These are phyloP conservation scores for Camelus bactrianus DNA, from an alignment of 2,113 vertebrate species.

Conservation along the genomic window DNA sequence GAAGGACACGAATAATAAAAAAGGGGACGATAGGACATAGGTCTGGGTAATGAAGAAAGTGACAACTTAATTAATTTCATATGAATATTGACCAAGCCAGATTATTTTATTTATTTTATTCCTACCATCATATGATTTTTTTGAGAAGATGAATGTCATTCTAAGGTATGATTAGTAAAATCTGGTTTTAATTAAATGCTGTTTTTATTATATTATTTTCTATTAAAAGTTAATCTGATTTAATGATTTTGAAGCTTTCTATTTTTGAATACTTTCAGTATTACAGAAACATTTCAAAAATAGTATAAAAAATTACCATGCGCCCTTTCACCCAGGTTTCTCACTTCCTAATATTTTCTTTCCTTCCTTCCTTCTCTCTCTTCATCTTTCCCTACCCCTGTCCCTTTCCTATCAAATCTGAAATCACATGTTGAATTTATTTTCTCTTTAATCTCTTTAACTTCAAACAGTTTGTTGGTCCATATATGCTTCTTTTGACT, in stretches of 20 bases:
- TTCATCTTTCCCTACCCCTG: too few relatives aligned
- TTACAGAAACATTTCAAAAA: not conserved
- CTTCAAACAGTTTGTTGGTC: not conserved
- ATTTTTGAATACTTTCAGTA: slow-evolving; percentile 11
- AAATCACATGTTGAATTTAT: not conserved
- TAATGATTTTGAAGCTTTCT: not conserved
- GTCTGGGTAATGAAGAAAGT: not conserved
- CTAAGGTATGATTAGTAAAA: not conserved
- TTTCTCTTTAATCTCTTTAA: not conserved
- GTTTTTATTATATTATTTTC: not conserved
- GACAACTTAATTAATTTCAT: not conserved
- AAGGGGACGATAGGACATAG: not conserved
- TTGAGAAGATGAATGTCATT: not conserved
- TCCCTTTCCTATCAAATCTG: not conserved
- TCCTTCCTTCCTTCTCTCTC: not conserved
- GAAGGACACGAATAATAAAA: not conserved
- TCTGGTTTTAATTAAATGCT: not conserved
- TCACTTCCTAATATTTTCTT: not conserved
- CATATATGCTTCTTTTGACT: not conserved
- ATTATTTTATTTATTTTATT: not conserved
- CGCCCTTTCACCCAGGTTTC: not conserved
- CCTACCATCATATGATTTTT: not conserved
- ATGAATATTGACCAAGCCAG: not conserved
- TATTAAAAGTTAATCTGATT: slow-evolving; percentile 8
- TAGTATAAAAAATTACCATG: not conserved